Percentiles rank a stretch among this genome's conserved stretches.
Evolutionary conservation across 2,888 invertebrate species (phyloP).

Genomic region (Parnassius glacialis): DNA sequence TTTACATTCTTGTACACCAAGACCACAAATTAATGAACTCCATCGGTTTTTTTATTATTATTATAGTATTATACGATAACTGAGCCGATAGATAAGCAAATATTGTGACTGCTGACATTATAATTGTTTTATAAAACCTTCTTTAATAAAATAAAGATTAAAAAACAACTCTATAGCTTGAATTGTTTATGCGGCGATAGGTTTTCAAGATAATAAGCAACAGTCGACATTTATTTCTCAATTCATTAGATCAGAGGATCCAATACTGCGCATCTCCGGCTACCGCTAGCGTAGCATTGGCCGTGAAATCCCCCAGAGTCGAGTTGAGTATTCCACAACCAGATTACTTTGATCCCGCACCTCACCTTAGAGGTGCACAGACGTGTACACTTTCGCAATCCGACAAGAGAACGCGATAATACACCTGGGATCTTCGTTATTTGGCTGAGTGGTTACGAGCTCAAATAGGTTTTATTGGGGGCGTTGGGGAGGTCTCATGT

Average conservation of each 20-base stretch:
- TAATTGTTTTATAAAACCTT: too few species aligned
- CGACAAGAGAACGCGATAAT: background rate
- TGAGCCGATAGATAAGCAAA: too few species aligned
- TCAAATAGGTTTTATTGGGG: conserved; percentile 65
- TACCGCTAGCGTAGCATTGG: conserved; percentile 49
- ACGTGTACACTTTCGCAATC: background rate
- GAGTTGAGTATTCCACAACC: conserved; percentile 49
- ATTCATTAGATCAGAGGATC: conserved; percentile 24
- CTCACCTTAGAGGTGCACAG: conserved; percentile 1
- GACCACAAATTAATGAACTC: too few species aligned
- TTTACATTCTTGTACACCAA: too few species aligned
- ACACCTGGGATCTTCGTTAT: background rate
- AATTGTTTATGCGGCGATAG: too few species aligned
- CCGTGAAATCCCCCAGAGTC: conserved; percentile 55
- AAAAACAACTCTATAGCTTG: too few species aligned
- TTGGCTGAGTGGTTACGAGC: conserved; percentile 46
- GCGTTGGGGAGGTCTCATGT: conserved; percentile 35
- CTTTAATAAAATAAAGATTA: too few species aligned
- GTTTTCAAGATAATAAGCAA: background rate
- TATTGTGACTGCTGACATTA: too few species aligned
- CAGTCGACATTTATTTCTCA: background rate
- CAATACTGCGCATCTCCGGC: conserved; percentile 7
- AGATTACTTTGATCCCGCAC: conserved; percentile 35
- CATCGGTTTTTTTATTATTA: too few species aligned
- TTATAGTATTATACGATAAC: too few species aligned